Conservation (phyloP, 2,113 vertebrate genomes). For the Progne subis region DNA sequence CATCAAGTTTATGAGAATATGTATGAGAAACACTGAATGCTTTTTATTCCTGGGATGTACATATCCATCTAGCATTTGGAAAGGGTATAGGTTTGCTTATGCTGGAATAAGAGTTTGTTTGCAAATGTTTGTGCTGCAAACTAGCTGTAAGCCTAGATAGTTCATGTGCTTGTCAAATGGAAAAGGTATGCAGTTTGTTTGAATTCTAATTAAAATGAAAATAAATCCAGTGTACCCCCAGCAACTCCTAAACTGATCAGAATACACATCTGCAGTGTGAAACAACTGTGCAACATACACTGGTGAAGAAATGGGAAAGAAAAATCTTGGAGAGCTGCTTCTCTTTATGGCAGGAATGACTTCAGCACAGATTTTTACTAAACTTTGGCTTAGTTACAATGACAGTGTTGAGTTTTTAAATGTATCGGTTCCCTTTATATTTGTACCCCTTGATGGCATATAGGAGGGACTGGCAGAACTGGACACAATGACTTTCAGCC, state of each 20-base stretch:
- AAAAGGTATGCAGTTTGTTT: neutral
- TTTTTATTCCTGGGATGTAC: neutral
- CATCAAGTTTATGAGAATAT: neutral
- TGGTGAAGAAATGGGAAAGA: neutral
- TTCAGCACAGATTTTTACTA: neutral
- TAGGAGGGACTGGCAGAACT: neutral
- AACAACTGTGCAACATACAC: neutral
- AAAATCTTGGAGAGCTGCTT: neutral
- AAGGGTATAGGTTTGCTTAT: neutral
- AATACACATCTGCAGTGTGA: neutral
- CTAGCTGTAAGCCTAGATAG: neutral
- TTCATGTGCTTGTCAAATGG: neutral
- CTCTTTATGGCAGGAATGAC: neutral
- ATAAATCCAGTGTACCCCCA: neutral
- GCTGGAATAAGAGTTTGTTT: neutral
- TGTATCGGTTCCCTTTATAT: neutral
- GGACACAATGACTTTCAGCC: neutral
- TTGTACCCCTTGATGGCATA: neutral
- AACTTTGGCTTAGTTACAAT: neutral
- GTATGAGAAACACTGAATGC: neutral
- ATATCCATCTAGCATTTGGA: neutral
- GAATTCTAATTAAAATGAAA: neutral
- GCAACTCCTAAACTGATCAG: neutral
- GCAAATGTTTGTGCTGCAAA: neutral
- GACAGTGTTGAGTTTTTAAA: neutral